Conservation (phyloP, 2,113 vertebrate genomes). For the Quiscalus mexicanus region DNA sequence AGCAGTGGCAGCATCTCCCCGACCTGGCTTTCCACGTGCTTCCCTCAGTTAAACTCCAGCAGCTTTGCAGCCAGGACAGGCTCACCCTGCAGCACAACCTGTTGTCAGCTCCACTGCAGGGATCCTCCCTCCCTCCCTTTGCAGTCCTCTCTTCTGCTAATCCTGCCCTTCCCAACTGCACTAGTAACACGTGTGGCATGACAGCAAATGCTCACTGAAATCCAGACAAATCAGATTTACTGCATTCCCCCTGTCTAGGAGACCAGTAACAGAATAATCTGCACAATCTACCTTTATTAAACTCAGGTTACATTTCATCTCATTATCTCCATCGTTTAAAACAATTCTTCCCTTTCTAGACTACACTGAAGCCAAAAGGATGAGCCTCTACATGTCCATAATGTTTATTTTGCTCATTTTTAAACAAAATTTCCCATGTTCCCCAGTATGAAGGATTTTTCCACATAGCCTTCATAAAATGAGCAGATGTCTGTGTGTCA, state of each 20-base stretch:
- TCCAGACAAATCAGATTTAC: neutral
- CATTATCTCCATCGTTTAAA: neutral
- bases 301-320: neutral
- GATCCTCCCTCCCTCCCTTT: neutral
- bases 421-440: neutral
- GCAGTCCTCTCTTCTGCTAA: neutral
- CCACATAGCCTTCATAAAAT: neutral
- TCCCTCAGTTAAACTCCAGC: neutral
- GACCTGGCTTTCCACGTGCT: accelerated
- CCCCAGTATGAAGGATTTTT: neutral
- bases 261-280: neutral
- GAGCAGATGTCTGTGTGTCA: neutral
- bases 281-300: neutral
- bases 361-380: neutral
- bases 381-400: neutral
- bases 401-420: neutral
- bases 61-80: neutral
- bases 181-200: neutral
- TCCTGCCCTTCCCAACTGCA: neutral
- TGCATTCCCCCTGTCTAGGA: neutral
- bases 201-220: neutral
- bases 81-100: neutral
- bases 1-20: neutral
- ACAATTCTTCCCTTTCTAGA: neutral
- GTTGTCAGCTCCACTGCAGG: neutral